Evolutionary conservation across 2,113 vertebrate genomes (phyloP).

Genomic region (Thunnus maccoyii): DNA sequence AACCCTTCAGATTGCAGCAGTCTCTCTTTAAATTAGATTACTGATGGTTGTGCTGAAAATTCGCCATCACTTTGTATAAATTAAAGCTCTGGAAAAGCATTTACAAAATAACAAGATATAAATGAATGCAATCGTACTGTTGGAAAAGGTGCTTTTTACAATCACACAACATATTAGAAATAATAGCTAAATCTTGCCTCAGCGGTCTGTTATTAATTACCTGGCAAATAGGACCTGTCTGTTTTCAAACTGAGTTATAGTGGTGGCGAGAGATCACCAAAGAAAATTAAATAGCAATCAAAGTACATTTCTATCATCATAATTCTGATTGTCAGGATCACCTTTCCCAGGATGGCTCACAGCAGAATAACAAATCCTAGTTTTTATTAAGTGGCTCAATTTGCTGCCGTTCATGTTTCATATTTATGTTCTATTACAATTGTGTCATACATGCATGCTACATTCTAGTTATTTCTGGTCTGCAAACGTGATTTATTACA

Average conservation of each 20-base stretch:
- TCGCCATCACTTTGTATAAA: constrained; percentile 79
- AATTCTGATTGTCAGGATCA: constrained; percentile 89
- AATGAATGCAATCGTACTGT: constrained; percentile 84
- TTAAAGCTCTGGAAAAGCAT: constrained; percentile 83
- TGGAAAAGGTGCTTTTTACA: constrained; percentile 85
- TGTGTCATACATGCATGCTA: constrained; percentile 88
- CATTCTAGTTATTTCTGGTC: constrained; percentile 91
- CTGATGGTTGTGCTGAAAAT: constrained; percentile 77
- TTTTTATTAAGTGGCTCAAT: constrained; percentile 95
- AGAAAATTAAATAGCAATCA: constrained; percentile 92
- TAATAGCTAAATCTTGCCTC: constrained; percentile 82
- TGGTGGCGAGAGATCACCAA: constrained; percentile 76
- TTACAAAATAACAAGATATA: constrained; percentile 86
- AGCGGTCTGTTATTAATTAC: constrained; percentile 84
- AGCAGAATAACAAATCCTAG: constrained; percentile 90
- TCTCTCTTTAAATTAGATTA: constrained; percentile 79
- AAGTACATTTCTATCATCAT: constrained; percentile 92
- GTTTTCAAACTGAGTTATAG: constrained; percentile 77
- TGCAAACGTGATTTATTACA: constrained; percentile 93
- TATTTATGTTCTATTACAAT: constrained; percentile 91
- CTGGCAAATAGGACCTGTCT: constrained; percentile 84
- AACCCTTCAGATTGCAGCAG: constrained; percentile 69
- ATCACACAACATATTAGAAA: constrained; percentile 83
- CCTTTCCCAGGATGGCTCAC: constrained; percentile 86
- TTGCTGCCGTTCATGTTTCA: constrained; percentile 94